phyloP scores from a whole-genome alignment of 1,140 invertebrate genomes.

The Archivesica marissinica region DNA sequence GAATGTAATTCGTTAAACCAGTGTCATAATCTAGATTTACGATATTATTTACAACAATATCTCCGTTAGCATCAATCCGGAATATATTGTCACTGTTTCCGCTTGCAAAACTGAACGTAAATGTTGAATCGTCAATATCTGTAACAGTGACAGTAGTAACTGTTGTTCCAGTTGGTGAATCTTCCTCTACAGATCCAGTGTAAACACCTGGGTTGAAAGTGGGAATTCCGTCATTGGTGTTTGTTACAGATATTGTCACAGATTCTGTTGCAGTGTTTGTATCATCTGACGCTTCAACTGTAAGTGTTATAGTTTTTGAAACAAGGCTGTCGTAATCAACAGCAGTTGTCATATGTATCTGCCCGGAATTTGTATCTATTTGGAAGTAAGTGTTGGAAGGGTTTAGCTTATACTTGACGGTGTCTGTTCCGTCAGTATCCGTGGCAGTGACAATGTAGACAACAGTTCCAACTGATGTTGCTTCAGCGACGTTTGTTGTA shows the following conservation, averaged over 20 bases:
- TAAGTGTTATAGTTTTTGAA: slow-evolving; percentile 58
- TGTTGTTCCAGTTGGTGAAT: slow-evolving; percentile 19
- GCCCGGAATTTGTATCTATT: slow-evolving; percentile 57
- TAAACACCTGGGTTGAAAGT: slow-evolving; percentile 64
- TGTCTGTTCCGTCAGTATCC: slow-evolving; percentile 61
- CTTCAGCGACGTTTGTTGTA: slow-evolving; percentile 49
- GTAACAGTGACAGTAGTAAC: slow-evolving; percentile 18
- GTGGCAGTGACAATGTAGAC: slow-evolving; percentile 62
- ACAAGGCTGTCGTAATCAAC: slow-evolving; percentile 64
- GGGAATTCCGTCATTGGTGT: slow-evolving; percentile 73
- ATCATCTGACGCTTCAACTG: slow-evolving; percentile 66
- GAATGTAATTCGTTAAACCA: slow-evolving; percentile 44
- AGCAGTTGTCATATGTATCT: slow-evolving; percentile 27
- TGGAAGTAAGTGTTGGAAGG: slow-evolving; percentile 26
- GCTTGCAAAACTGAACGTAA: not conserved
- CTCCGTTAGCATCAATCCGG: slow-evolving; percentile 43
- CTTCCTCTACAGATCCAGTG: slow-evolving; percentile 44
- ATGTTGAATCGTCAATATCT: slow-evolving; percentile 20
- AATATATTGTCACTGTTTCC: slow-evolving; percentile 52
- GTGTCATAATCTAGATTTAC: slow-evolving; percentile 92
- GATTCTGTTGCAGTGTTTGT: slow-evolving; percentile 52
- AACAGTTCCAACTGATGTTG: slow-evolving; percentile 55
- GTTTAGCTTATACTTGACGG: slow-evolving; percentile 40
- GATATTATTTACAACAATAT: slow-evolving; percentile 81
- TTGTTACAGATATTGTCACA: slow-evolving; percentile 67